Base-by-base conservation (phyloP, 1,140 invertebrate genomes). In the Sipha flava region DNA sequence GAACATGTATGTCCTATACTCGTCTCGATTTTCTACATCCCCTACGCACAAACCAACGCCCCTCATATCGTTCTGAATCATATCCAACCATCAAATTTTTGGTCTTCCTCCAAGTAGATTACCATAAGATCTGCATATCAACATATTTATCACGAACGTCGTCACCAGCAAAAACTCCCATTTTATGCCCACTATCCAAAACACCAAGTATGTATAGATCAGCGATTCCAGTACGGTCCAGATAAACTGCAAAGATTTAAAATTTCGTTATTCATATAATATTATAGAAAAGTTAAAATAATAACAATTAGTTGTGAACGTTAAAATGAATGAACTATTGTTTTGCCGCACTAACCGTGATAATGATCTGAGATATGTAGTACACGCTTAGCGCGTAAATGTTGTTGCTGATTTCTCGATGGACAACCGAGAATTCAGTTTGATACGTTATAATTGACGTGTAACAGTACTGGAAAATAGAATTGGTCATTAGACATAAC, bases 381-480 rank as follows among this genome's bases (percentile, higher is more conserved):
- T 91, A 92, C 0, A 90, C 88, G 29, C 88, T 86, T 0, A 89
- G 87, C 18, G 88, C 84, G 81, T 93, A 93, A 12, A 92, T 83
- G 31, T 88, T 88, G 82, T 88, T 89, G n/a, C 89, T 88, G 52
- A 91, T 88, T 82, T 93, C 91, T 82, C 90, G 83, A 4, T 92
- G 84, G 37, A 92, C 84, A 47, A 92, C 86, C 0, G 90, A 88
- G 59, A 92, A 85, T 86, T 92, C 90, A 64, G 87, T 84, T 0
- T 91, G 90, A 84, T 92, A 92, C 2, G 89, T 90, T 82, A 91
- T 88, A 82, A 91, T 89, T 7, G 91, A 90, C 2, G 87, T 86
- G 83, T 92, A 92, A 81, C 90, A 89, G 82, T 89, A 90, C 7
- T 90, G 89, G 83, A 92, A 92, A 79, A 90, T 90, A 2, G 90